Percentiles rank a stretch among this genome's conserved stretches.
Evolutionary conservation across 2,113 vertebrate genomes (phyloP).

Genomic region (Ciconia maguari): DNA sequence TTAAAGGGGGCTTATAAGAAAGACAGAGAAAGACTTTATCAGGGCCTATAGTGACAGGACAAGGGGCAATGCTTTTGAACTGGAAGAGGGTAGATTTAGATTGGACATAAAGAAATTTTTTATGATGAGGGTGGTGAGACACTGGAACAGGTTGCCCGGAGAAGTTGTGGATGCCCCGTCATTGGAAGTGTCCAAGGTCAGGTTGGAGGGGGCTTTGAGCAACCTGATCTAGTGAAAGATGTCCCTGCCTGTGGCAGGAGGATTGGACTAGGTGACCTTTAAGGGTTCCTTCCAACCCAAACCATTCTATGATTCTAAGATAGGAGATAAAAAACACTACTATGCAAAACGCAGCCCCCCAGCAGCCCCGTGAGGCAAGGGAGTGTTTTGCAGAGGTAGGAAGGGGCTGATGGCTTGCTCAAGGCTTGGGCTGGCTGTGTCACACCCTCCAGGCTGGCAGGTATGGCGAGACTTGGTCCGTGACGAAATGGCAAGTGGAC

Average conservation of each 20-base stretch:
- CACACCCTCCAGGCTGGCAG: neutral
- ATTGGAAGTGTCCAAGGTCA: neutral
- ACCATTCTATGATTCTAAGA: neutral
- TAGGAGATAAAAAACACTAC: neutral
- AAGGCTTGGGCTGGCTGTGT: neutral
- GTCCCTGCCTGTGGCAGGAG: neutral
- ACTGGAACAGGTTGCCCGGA: neutral
- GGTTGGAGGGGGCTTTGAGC: neutral
- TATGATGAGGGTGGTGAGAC: neutral
- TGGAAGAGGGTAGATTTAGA: neutral
- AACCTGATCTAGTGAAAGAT: neutral
- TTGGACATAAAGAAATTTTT: neutral
- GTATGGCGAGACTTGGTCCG: fast-evolving
- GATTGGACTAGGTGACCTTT: neutral
- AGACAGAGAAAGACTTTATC: neutral
- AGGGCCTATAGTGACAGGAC: neutral
- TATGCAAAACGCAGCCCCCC: neutral
- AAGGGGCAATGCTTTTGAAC: neutral
- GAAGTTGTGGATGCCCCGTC: neutral
- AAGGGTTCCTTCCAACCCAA: neutral
- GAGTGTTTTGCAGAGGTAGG: neutral
- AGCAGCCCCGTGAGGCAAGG: neutral
- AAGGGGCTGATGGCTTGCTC: neutral
- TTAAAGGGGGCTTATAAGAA: neutral
- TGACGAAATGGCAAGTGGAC: fast-evolving